Evolutionary conservation across 2,113 vertebrate genomes (phyloP).

Genomic region (Chloebia gouldiae): DNA sequence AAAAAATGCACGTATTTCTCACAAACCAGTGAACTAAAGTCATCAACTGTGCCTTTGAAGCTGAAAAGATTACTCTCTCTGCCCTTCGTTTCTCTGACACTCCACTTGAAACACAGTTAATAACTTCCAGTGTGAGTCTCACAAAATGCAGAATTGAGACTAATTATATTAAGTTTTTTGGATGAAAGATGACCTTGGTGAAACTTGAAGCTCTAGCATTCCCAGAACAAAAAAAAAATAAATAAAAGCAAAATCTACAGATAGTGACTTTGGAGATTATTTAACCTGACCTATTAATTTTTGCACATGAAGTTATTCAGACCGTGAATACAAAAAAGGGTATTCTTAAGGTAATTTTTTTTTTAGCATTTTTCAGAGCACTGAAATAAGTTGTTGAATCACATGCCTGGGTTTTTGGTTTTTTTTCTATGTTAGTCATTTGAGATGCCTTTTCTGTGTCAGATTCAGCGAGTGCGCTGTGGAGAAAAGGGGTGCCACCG

Average conservation of each 20-base stretch:
- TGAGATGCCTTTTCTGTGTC: background rate
- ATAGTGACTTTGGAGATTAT: slow-evolving; percentile 36
- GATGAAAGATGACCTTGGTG: slow-evolving; percentile 68
- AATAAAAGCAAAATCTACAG: background rate
- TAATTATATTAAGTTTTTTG: slow-evolving; percentile 71
- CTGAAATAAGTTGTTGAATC: background rate
- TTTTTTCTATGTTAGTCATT: background rate
- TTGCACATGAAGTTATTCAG: background rate
- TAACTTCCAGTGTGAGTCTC: slow-evolving; percentile 58
- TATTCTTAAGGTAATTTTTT: background rate
- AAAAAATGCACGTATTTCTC: slow-evolving; percentile 55
- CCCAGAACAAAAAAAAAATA: slow-evolving; percentile 48
- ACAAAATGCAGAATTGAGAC: slow-evolving; percentile 67
- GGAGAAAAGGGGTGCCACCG: background rate
- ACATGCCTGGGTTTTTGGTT: background rate
- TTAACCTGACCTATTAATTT: slow-evolving; percentile 55
- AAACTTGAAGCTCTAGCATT: slow-evolving; percentile 25
- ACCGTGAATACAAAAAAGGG: background rate
- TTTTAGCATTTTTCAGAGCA: background rate
- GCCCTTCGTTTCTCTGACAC: slow-evolving; percentile 58
- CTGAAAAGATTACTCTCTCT: slow-evolving; percentile 61
- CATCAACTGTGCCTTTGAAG: slow-evolving; percentile 68
- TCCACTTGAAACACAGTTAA: slow-evolving; percentile 72
- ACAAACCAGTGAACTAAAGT: slow-evolving; percentile 61
- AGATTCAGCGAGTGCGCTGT: fast-evolving